A percentile compares a stretch with the other conserved stretches of the same genome.
phyloP scores from a whole-genome alignment of 2,888 invertebrate species.

The Apotomis turbidana region DNA sequence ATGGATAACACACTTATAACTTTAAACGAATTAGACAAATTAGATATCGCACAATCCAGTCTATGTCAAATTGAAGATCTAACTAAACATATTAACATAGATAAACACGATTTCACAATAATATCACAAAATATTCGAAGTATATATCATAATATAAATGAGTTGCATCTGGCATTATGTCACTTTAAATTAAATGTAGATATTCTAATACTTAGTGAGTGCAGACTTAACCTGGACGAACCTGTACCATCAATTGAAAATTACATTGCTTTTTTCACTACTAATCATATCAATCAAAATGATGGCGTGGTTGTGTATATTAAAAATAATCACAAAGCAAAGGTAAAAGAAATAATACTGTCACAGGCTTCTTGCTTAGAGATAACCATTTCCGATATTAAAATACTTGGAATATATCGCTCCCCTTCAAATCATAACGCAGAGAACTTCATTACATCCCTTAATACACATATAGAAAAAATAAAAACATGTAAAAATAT shows the following conservation, averaged over 20 bases:
- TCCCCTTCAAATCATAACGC: slow-evolving; percentile 4
- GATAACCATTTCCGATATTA: not conserved
- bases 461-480: not conserved
- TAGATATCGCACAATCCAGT: not conserved
- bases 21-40: slow-evolving; percentile 21
- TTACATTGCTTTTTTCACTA: slow-evolving; percentile 39
- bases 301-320: slow-evolving; percentile 42
- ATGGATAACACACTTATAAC: slow-evolving; percentile 15
- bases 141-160: slow-evolving; percentile 27
- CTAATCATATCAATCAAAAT: slow-evolving; percentile 35
- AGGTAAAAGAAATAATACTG: slow-evolving; percentile 31
- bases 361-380: slow-evolving; percentile 1
- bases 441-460: not conserved
- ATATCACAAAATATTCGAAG: slow-evolving; percentile 32
- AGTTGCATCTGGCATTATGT: slow-evolving; percentile 33
- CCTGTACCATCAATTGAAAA: slow-evolving; percentile 29
- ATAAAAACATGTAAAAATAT: not conserved
- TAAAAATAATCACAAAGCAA: slow-evolving; percentile 13
- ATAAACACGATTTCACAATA: slow-evolving; percentile 12
- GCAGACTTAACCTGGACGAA: slow-evolving; percentile 36
- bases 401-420: slow-evolving; percentile 7
- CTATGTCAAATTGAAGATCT: slow-evolving; percentile 15
- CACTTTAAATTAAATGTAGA: slow-evolving; percentile 33
- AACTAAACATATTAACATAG: not conserved
- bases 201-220: slow-evolving; percentile 40